phyloP scores from a whole-genome alignment of 2,888 invertebrate genomes.

The Trileptium ribeirensis region DNA sequence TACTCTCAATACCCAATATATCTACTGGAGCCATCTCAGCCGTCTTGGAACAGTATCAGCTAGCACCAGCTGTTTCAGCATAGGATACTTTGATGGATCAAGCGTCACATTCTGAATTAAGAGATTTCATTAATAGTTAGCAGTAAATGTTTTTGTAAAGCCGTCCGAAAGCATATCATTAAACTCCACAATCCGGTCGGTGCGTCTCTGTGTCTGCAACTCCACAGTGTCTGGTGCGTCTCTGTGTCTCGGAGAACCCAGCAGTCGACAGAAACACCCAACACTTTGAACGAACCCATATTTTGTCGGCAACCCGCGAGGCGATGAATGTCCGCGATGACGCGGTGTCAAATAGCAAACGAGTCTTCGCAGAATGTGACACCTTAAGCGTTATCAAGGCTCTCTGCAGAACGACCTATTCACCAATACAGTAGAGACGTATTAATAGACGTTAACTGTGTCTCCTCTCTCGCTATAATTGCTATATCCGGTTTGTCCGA shows the following conservation, averaged over 20 bases:
- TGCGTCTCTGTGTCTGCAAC: too few species aligned
- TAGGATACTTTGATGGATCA: not conserved
- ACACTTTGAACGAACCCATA: not conserved
- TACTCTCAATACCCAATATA: not conserved
- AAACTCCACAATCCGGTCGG: not conserved
- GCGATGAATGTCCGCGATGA: not conserved
- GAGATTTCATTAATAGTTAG: not conserved
- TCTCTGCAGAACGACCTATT: not conserved
- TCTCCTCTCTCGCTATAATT: not conserved
- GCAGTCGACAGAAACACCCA: not conserved
- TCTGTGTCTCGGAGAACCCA: not conserved
- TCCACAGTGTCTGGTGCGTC: too few species aligned
- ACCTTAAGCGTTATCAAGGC: not conserved
- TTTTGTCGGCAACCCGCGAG: not conserved
- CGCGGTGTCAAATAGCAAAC: not conserved
- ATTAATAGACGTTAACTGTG: too few species aligned
- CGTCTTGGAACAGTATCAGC: not conserved
- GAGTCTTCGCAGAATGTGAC: not conserved
- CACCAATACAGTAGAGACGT: not conserved
- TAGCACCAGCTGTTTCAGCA: not conserved
- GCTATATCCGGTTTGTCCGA: not conserved
- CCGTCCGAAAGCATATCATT: not conserved
- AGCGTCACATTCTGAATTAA: not conserved
- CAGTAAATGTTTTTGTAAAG: not conserved
- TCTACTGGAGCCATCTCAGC: not conserved